Conservation (phyloP, 2,113 vertebrate genomes). For the Meriones unguiculatus region DNA sequence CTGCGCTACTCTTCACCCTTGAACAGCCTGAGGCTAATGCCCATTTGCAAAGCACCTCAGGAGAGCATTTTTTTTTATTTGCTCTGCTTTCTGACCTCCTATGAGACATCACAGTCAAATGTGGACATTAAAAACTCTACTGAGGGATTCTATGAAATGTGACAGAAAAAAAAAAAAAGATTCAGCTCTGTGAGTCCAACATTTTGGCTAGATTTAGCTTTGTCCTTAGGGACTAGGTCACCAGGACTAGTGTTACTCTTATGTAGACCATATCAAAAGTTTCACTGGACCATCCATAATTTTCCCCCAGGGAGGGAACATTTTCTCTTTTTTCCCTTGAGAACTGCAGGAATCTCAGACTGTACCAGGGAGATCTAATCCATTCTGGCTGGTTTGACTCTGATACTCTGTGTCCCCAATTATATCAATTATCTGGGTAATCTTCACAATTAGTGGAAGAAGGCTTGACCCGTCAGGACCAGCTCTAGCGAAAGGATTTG, state of each 20-base stretch:
- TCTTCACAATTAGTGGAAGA: conserved; percentile 64
- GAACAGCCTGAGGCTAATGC: conserved; percentile 57
- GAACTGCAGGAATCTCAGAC: background rate
- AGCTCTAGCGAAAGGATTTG: conserved; percentile 34
- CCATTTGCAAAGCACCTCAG: conserved; percentile 56
- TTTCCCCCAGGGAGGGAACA: conserved; percentile 11
- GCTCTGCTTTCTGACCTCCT: conserved; percentile 58
- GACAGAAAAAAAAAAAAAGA: background rate
- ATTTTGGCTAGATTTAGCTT: background rate
- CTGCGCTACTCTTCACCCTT: background rate
- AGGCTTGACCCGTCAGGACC: conserved; percentile 50
- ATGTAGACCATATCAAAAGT: background rate
- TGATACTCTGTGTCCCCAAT: conserved; percentile 69
- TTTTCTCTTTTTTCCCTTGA: background rate
- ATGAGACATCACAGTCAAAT: conserved; percentile 42
- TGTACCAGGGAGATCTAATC: conserved; percentile 8
- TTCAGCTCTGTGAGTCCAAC: background rate
- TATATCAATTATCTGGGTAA: conserved; percentile 78
- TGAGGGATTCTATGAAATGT: conserved; percentile 38
- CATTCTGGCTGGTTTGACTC: conserved; percentile 53
- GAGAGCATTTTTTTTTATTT: conserved; percentile 15
- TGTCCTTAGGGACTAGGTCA: background rate
- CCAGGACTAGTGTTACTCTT: background rate
- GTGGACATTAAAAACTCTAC: conserved; percentile 38
- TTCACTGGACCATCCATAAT: background rate